Conservation (phyloP, 2,888 invertebrate species). For the Eupithecia centaureata region DNA sequence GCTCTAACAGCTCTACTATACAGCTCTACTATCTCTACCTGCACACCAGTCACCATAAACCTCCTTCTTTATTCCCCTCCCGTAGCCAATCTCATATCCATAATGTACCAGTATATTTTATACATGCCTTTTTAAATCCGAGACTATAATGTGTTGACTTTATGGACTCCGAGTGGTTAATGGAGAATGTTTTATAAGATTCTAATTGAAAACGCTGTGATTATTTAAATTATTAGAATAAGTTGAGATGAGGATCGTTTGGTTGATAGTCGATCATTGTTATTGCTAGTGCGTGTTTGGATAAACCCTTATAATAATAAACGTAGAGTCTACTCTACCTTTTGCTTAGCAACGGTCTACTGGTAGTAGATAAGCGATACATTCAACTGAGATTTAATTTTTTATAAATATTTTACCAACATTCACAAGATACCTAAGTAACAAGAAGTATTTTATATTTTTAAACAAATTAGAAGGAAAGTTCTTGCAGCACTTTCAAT, state of each 20-base stretch:
- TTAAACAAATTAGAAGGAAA: no score
- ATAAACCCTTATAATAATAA: neutral
- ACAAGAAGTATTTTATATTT: no score
- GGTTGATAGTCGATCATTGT: neutral
- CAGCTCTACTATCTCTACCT: no score
- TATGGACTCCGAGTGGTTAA: slow-evolving; percentile 24
- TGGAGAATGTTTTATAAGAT: slow-evolving; percentile 20
- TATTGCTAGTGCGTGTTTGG: neutral
- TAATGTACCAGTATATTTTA: slow-evolving; percentile 27
- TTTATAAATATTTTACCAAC: no score
- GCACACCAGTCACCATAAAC: neutral
- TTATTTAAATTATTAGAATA: slow-evolving; percentile 17
- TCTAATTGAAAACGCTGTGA: slow-evolving; percentile 30
- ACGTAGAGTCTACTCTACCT: neutral
- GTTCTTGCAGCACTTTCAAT: no score
- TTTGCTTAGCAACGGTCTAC: no score
- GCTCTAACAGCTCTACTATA: no score
- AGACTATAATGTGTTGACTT: slow-evolving; percentile 37
- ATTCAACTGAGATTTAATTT: no score
- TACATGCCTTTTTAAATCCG: slow-evolving; percentile 34
- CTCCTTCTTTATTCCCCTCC: slow-evolving; percentile 19
- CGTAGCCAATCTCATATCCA: slow-evolving; percentile 32
- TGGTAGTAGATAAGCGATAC: no score
- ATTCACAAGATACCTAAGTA: no score
- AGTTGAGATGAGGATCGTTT: neutral